Percentiles rank a stretch among this genome's conserved stretches.
Evolutionary conservation across 2,888 invertebrate species (phyloP).

Genomic region (Punctoribates punctum): DNA sequence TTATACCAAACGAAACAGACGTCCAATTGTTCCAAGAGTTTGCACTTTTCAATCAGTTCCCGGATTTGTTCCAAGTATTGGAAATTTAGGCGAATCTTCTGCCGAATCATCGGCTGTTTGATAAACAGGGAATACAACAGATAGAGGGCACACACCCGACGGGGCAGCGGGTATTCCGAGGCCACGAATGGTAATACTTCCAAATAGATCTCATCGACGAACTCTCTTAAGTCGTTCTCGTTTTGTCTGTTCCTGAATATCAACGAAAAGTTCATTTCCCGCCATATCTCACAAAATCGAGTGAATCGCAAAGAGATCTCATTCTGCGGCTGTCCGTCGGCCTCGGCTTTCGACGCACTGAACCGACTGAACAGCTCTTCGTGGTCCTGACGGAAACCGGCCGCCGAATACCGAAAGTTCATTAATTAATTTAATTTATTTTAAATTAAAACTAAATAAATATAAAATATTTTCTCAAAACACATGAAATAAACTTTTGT

Average conservation of each 20-base stretch:
- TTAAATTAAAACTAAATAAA: too few species aligned
- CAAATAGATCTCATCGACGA: conserved; percentile 19
- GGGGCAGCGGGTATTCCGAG: neutral
- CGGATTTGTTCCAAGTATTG: conserved; percentile 14
- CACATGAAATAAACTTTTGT: too few species aligned
- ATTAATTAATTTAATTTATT: too few species aligned
- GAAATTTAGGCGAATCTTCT: conserved; percentile 5
- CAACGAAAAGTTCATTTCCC: conserved; percentile 10
- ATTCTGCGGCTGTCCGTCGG: neutral
- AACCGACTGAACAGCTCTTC: neutral
- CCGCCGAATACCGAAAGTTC: neutral
- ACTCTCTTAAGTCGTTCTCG: neutral
- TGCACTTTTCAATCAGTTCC: neutral
- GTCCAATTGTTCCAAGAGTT: conserved; percentile 17
- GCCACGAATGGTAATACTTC: neutral
- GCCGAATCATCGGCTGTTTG: neutral
- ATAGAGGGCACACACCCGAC: conserved; percentile 17
- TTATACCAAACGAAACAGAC: conserved; percentile 30
- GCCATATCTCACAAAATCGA: neutral
- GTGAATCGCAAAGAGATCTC: neutral
- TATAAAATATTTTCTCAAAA: too few species aligned
- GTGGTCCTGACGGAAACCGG: conserved; percentile 15
- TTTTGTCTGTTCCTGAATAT: neutral
- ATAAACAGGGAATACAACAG: conserved; percentile 13
- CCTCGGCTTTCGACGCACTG: neutral